Percentiles rank a stretch among this genome's conserved stretches.
Conservation (phyloP, 2,888 invertebrate genomes). For the Ormyrus labotus region DNA sequence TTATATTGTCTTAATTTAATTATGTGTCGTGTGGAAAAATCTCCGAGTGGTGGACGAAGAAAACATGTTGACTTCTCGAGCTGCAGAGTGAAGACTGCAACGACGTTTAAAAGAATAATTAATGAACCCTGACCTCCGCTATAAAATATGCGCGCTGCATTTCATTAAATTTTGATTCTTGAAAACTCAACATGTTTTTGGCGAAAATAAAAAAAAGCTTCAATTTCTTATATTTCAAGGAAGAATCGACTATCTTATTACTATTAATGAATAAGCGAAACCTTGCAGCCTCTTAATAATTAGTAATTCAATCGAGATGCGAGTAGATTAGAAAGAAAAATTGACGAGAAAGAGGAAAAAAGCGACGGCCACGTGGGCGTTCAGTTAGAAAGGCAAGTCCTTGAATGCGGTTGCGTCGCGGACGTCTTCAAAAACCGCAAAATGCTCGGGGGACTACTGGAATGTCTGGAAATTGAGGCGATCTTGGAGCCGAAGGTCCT, state of each 20-base stretch:
- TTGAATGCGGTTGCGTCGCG: slow-evolving; percentile 67
- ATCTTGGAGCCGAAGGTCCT: slow-evolving; percentile 64
- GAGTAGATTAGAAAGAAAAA: slow-evolving; percentile 33
- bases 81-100: background rate
- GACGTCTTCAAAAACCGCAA: slow-evolving; percentile 69
- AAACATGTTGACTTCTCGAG: background rate
- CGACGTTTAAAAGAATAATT: slow-evolving; percentile 8
- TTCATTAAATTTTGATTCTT: background rate
- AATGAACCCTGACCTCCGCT: slow-evolving; percentile 5
- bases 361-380: slow-evolving; percentile 56
- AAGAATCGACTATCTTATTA: background rate
- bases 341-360: slow-evolving; percentile 39
- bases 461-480: slow-evolving; percentile 68
- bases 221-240: background rate
- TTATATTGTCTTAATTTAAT: slow-evolving; percentile 32
- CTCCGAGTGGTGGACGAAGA: background rate
- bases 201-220: background rate
- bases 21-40: slow-evolving; percentile 4
- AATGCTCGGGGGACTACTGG: slow-evolving; percentile 60
- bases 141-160: background rate
- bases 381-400: slow-evolving; percentile 68
- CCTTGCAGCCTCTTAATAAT: slow-evolving; percentile 27
- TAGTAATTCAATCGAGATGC: slow-evolving; percentile 13
- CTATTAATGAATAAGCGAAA: slow-evolving; percentile 23
- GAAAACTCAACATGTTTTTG: background rate